phyloP scores from a whole-genome alignment of 2,888 invertebrate species.

The Romanomermis culicivorax region DNA sequence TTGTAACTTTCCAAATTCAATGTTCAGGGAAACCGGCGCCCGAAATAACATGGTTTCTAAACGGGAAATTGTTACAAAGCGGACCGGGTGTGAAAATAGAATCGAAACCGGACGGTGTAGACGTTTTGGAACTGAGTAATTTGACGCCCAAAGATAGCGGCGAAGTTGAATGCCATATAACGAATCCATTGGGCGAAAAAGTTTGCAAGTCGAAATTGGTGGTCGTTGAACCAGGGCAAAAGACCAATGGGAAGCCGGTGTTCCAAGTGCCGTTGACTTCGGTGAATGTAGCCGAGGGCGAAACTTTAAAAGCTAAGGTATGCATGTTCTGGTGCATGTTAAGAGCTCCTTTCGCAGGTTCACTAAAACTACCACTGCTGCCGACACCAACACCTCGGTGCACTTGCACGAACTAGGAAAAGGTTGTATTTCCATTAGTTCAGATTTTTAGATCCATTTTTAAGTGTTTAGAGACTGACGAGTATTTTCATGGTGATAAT shows the following conservation, averaged over 20 bases:
- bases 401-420: too few relatives aligned
- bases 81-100: conserved; percentile 14
- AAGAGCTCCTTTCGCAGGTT: too few relatives aligned
- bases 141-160: conserved; percentile 26
- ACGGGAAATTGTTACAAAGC: conserved; percentile 16
- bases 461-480: too few relatives aligned
- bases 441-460: too few relatives aligned
- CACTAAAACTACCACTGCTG: too few relatives aligned
- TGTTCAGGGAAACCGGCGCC: neutral
- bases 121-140: conserved; percentile 30
- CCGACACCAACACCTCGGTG: too few relatives aligned
- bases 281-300: conserved; percentile 59
- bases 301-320: conserved; percentile 56
- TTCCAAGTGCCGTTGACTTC: conserved; percentile 24
- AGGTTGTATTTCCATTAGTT: too few relatives aligned
- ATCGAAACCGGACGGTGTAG: neutral
- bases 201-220: conserved; percentile 55
- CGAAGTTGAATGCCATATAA: conserved; percentile 32
- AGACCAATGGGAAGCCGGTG: conserved; percentile 29
- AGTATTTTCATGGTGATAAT: too few relatives aligned
- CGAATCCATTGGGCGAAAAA: conserved; percentile 34
- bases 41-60: conserved; percentile 18
- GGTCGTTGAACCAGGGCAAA: conserved; percentile 35
- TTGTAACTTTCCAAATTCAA: neutral
- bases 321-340: too few relatives aligned